Base-by-base conservation (phyloP, 2,113 vertebrate genomes). In the Nycticorax nycticorax region DNA sequence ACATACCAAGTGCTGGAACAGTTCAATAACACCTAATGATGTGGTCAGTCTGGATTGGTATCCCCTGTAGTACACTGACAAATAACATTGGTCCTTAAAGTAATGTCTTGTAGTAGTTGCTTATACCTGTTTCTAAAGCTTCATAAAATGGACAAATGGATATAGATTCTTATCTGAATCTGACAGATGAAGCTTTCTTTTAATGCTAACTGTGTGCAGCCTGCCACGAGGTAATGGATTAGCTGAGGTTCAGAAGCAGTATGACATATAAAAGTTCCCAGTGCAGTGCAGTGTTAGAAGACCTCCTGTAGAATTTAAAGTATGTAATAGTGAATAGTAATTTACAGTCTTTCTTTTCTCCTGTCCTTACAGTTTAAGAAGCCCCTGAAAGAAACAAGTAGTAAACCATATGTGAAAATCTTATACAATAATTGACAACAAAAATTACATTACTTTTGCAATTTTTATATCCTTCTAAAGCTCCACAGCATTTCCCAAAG, bases 151-250 rank as follows among this genome's bases (percentile, higher is more conserved):
- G 94, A 67, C 55, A 95, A 93, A 94, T 79, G 80, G 48, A 57
- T 76, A 81, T 35, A 93, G 76, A 85, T 95, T 68, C 84, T 85
- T 95, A 92, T 84, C 85, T 92, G 88, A 94, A 96, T 86, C 88
- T 95, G 93, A 93, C 94, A 97, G 59, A 88, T 94, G 50, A 94
- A 81, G 43, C 79, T 82, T 20, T 92, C 55, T 95, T 96, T 93
- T 87, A 96, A 93, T 95, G 95, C 56, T 94, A 95, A 93, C 75
- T 60, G 79, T 96, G 84, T 95, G 59, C 91, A 93, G 53, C 79
- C 87, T 95, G 94, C 75, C 96, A 97, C 35, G 30, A 90, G 78
- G 78, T 96, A 96, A 97, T 95, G 76, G 92, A 97, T 97, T 95
- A 96, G 72, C 73, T 92, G 66, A 92, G 62, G 47, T 95, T 96